These are phyloP conservation scores for Cossypha polioptera DNA, from an alignment of 2,797 vertebrate genomes.

Conservation along the genomic window DNA sequence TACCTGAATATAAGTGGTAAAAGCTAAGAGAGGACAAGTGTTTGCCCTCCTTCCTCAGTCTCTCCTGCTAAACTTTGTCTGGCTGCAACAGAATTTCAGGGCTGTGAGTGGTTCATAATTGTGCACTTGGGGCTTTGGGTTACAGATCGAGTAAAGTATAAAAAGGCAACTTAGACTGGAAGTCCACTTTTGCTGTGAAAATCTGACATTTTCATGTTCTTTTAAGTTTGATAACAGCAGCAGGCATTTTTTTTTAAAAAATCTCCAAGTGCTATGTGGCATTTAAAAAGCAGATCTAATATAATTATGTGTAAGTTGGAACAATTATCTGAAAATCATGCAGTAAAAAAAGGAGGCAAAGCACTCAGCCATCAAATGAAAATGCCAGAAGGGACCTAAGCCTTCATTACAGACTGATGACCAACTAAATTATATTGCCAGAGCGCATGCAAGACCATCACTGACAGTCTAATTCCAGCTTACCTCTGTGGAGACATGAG, in stretches of 20 bases:
- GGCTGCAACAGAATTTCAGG: background rate
- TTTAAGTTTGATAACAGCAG: background rate
- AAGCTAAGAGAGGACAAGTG: background rate
- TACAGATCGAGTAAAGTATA: background rate
- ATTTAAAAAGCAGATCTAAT: slow-evolving; percentile 15
- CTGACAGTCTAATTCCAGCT: background rate
- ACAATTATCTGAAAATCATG: slow-evolving; percentile 14
- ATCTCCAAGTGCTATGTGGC: background rate
- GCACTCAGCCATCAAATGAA: background rate
- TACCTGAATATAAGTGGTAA: background rate
- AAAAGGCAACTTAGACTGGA: background rate
- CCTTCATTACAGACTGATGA: slow-evolving; percentile 10
- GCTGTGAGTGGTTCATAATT: background rate
- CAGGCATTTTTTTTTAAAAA: background rate
- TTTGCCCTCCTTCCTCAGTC: background rate
- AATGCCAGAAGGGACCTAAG: slow-evolving; percentile 16
- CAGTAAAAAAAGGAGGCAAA: background rate
- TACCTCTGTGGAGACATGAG: background rate
- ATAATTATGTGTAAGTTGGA: slow-evolving; percentile 1
- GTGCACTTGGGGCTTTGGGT: background rate
- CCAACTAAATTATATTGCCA: background rate
- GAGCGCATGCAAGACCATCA: background rate
- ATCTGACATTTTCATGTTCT: background rate
- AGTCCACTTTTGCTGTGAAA: background rate
- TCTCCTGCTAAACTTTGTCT: background rate